Conservation (phyloP, 2,888 invertebrate genomes). For the Diplolepis rosae region DNA sequence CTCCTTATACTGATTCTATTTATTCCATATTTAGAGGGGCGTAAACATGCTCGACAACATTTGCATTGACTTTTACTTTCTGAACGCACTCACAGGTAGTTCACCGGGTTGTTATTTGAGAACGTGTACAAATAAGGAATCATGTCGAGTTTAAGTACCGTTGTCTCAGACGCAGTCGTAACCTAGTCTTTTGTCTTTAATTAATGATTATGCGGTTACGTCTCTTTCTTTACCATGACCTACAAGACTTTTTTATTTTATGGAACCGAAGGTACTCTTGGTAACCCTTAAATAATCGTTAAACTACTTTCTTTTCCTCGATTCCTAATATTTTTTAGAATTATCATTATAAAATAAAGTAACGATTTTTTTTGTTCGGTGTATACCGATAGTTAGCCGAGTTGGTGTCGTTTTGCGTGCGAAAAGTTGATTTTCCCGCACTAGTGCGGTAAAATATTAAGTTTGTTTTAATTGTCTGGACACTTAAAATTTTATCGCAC, state of each 20-base stretch:
- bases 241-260: neutral
- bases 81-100: constrained; percentile 4
- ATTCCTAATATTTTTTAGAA: too few species aligned
- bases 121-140: constrained; percentile 26
- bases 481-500: too few species aligned
- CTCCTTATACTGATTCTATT: constrained; percentile 27
- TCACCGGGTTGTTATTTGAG: constrained; percentile 19
- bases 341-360: too few species aligned
- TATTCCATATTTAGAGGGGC: constrained; percentile 16
- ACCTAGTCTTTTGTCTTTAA: constrained; percentile 20
- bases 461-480: too few species aligned
- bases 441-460: too few species aligned
- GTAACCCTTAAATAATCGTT: too few species aligned
- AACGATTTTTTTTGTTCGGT: too few species aligned
- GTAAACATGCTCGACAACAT: neutral
- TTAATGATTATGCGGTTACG: constrained; percentile 10
- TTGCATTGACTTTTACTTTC: constrained; percentile 27
- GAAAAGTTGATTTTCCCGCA: too few species aligned
- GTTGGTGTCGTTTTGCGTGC: too few species aligned
- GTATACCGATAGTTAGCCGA: too few species aligned
- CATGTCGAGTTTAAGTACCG: neutral
- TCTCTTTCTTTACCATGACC: neutral
- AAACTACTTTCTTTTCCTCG: too few species aligned
- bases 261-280: too few species aligned
- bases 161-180: neutral